A percentile compares a stretch with the other conserved stretches of the same genome.
phyloP scores from a whole-genome alignment of 1,140 invertebrate genomes.

The Rhyacophila brunnea region DNA sequence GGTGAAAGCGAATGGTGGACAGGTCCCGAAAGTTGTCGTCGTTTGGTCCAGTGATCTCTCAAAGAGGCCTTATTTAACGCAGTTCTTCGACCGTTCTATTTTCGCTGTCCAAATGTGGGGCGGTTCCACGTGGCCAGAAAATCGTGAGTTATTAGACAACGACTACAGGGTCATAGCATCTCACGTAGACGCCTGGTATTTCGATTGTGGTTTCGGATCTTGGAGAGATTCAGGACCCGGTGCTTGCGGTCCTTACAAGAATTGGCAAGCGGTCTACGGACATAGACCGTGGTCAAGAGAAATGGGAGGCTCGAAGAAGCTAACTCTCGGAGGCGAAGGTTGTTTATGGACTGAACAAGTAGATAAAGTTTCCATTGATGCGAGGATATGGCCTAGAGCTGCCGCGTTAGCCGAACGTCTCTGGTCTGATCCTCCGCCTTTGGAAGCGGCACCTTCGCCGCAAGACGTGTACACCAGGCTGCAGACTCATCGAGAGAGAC shows the following conservation, averaged over 20 bases:
- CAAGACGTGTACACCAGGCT: conserved; percentile 66
- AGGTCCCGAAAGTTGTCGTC: conserved; percentile 62
- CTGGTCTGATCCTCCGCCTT: conserved; percentile 48
- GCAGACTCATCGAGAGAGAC: conserved; percentile 62
- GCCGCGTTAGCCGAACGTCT: conserved; percentile 69
- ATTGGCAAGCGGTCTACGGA: conserved; percentile 81
- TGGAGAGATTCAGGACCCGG: conserved; percentile 69
- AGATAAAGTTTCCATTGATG: conserved; percentile 60
- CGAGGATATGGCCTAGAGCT: conserved; percentile 68
- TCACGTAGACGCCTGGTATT: conserved; percentile 82
- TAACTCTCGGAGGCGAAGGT: conserved; percentile 71
- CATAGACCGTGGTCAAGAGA: conserved; percentile 71
- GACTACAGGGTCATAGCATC: conserved; percentile 78
- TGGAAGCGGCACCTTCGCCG: conserved; percentile 41
- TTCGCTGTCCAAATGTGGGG: conserved; percentile 74
- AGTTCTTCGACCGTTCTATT: conserved; percentile 51
- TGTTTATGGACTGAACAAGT: conserved; percentile 73
- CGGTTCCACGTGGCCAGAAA: conserved; percentile 72
- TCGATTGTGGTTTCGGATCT: conserved; percentile 79
- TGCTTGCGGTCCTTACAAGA: conserved; percentile 76
- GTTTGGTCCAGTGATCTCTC: conserved; percentile 80
- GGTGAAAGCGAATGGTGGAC: conserved; percentile 64
- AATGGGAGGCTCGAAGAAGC: conserved; percentile 58
- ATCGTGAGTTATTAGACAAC: conserved; percentile 67
- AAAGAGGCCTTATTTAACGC: conserved; percentile 67